Evolutionary conservation across 2,888 invertebrate species (phyloP), one percentile per base, ranked within the genome.

Genomic region (Lithophane leautieri): DNA sequence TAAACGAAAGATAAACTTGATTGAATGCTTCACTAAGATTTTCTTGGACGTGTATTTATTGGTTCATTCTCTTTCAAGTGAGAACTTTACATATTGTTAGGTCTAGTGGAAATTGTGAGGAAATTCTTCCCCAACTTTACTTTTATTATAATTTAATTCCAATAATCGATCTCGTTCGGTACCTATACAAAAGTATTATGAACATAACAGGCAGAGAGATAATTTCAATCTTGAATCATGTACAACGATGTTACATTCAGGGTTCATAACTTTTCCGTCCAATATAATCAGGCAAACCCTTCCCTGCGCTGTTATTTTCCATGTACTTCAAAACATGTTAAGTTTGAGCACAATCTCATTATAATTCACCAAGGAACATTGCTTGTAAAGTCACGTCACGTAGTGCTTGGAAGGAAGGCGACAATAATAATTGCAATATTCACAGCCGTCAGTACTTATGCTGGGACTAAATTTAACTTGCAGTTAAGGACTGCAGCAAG

Each of bases 361-460:
- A 83, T 22, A 62, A 83, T 80, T 80, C 80, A 71, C 62, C 47
- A 58, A 78, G 79, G n/a, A 80, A 52, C 67, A 28, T 68, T 58
- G 34, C 52, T 79, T 54, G 40, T 16, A 16, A n/a, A 78, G 71
- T 80, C 83, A 4, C 2, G 42, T 71, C 80, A 80, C 80, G 80
- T 58, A n/a, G 0, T 47, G 1, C 19, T 50, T 19, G 54, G 42
- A 22, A 67, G 8, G 44, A 34, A 71, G 62, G 44, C 83, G 71
- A 80, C 80, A 67, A 83, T 78, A 67, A 83, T 80, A 63, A 80
- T 83, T 80, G 83, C 79, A 80, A 83, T 80, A 83, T 80, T 80
- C 83, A 80, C 54, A 78, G 52, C 12, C 22, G 9, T 78, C 67
- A 47, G 71, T 83, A 63, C 67, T 82, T 83, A 67, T 50, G 52